phyloP scores from a whole-genome alignment of 2,888 invertebrate species.

The Caenorhabditis zanzibari region DNA sequence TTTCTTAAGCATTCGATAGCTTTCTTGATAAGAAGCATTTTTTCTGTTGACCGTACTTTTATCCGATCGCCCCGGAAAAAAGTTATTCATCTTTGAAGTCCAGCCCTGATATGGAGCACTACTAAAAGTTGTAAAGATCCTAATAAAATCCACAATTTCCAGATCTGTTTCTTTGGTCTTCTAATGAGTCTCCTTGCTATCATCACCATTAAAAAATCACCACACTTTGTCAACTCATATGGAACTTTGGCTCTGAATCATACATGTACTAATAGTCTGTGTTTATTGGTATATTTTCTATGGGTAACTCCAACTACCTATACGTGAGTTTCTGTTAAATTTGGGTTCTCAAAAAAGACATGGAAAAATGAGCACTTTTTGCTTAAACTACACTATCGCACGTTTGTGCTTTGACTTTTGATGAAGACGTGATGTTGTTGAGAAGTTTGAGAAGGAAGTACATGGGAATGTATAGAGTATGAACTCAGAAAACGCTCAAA shows the following conservation, averaged over 20 bases:
- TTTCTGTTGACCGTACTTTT: too few species aligned
- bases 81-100: too few species aligned
- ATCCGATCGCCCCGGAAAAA: too few species aligned
- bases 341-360: neutral
- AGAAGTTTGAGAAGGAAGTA: neutral
- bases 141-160: too few species aligned
- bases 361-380: too few species aligned
- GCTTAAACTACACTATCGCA: too few species aligned
- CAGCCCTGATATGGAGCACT: too few species aligned
- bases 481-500: too few species aligned
- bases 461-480: too few species aligned
- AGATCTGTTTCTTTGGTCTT: slow-evolving; percentile 60
- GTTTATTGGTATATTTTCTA: slow-evolving; percentile 55
- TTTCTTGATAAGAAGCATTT: too few species aligned
- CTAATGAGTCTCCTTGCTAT: slow-evolving; percentile 51
- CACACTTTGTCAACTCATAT: slow-evolving; percentile 58
- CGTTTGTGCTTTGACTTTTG: neutral
- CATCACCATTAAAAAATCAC: slow-evolving; percentile 38
- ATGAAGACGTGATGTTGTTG: neutral
- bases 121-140: too few species aligned
- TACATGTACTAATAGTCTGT: slow-evolving; percentile 51
- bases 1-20: too few species aligned
- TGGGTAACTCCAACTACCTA: slow-evolving; percentile 65
- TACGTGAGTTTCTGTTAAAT: slow-evolving; percentile 36
- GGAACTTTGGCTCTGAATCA: slow-evolving; percentile 64